Evolutionary conservation across 2,888 invertebrate species (phyloP), one percentile per base, ranked within the genome.

Genomic region (Zygothrica quintamaculata): DNA sequence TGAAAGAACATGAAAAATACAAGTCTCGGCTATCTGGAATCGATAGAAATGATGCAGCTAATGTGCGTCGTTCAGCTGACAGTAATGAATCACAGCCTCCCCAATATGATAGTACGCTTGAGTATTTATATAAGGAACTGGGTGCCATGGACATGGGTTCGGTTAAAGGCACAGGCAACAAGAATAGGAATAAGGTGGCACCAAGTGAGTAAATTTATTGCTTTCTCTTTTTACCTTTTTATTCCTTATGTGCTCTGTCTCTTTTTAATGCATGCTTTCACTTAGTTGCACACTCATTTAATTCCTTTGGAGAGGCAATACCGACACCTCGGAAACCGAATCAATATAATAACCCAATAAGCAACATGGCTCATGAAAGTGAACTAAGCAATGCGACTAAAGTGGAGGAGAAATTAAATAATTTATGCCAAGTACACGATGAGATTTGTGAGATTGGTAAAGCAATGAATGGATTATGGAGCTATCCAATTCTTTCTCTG

Each of bases 401-500:
- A 64, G 87, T 90, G 53, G 91, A 91, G 57, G 88, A 84, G 7
- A 90, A 90, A 62, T 68, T 91, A 3, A 90, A 90, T 47, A 89
- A 88, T 61, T 76, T 91, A n/a, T 91, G 91, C 33, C 90, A 90
- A 61, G 61, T 91, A 25, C 91, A 91, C 44, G 91, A 91, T 73
- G 91, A 91, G 74, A 88, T 91, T 33, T 91, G 91, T 57, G 91
- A 91, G 74, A 89, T 91, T 66, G 91, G 89, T 34, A 91, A 90
- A 65, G 70, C 80, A 5, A 72, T 91, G 26, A 91, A 91, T 69
- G 88, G 88, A 11, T 72, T 91, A 25, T 91, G 90, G 90, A 91
- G 90, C 55, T 89, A 90, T 74, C 91, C 91, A 2, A 90, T 91
- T 51, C 66, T 91, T 8, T 76, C 90, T 0, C 58, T 90, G 15